A percentile compares a stretch with the other conserved stretches of the same genome.
phyloP scores from a whole-genome alignment of 2,113 vertebrate species.

The Ptyas mucosa region DNA sequence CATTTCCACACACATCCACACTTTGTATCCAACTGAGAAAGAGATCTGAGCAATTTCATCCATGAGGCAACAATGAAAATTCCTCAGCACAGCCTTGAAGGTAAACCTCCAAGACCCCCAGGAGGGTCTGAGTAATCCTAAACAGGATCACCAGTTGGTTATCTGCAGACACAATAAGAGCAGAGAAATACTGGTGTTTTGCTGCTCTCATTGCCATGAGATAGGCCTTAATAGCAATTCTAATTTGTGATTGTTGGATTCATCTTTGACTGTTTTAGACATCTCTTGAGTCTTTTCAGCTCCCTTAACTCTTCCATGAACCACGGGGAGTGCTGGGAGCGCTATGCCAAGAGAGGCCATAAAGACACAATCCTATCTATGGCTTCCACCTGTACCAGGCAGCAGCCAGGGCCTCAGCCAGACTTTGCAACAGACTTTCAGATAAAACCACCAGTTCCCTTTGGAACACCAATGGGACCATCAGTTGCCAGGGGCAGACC shows the following conservation, averaged over 20 bases:
- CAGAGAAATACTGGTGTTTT: neutral
- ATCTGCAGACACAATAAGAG: neutral
- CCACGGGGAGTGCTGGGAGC: neutral
- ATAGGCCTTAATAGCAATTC: neutral
- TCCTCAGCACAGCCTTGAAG: neutral
- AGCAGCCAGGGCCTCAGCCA: neutral
- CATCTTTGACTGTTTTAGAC: neutral
- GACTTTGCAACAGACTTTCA: neutral
- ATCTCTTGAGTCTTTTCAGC: neutral
- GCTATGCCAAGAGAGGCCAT: neutral
- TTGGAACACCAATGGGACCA: neutral
- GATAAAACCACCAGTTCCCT: neutral
- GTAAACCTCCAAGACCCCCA: neutral
- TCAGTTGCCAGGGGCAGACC: neutral
- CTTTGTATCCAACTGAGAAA: neutral
- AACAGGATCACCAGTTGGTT: neutral
- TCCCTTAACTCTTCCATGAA: neutral
- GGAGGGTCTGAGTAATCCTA: neutral
- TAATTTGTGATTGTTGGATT: neutral
- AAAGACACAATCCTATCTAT: neutral
- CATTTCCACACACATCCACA: neutral
- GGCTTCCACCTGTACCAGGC: neutral
- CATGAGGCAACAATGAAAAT: neutral
- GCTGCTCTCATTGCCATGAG: neutral
- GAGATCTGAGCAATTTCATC: neutral